Conservation (phyloP, 2,888 invertebrate genomes). For the Cheilosia vulpina region DNA sequence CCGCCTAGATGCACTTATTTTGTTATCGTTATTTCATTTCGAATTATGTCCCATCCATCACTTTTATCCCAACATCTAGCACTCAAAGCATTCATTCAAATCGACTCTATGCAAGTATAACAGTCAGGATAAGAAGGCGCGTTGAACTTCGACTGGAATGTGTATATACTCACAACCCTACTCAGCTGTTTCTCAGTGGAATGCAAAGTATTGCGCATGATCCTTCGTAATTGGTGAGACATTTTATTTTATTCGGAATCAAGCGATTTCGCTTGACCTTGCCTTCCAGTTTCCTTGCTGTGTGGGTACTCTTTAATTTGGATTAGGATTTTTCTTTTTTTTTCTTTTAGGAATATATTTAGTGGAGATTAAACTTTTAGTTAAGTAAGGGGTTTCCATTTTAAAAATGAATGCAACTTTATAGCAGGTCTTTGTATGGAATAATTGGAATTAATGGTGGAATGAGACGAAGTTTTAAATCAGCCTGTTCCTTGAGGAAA, state of each 20-base stretch:
- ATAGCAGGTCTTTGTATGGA: too few relatives aligned
- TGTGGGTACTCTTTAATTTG: neutral
- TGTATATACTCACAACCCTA: too few relatives aligned
- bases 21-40: neutral
- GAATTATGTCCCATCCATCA: neutral
- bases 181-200: slow-evolving; percentile 66
- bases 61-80: slow-evolving; percentile 18
- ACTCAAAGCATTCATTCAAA: neutral
- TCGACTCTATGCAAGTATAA: slow-evolving; percentile 30
- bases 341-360: too few relatives aligned
- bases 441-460: too few relatives aligned
- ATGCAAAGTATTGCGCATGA: slow-evolving; percentile 35
- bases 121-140: slow-evolving; percentile 27
- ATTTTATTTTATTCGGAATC: slow-evolving; percentile 18
- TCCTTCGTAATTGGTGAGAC: slow-evolving; percentile 15
- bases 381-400: too few relatives aligned
- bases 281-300: slow-evolving; percentile 35
- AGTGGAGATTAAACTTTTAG: too few relatives aligned
- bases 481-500: too few relatives aligned
- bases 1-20: too few relatives aligned
- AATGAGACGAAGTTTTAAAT: too few relatives aligned
- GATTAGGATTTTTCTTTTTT: too few relatives aligned
- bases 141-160: slow-evolving; percentile 50
- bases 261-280: slow-evolving; percentile 55
- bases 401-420: too few relatives aligned